Evolutionary conservation across 2,888 invertebrate genomes (phyloP).

Genomic region (Tetheella fluctuosa): DNA sequence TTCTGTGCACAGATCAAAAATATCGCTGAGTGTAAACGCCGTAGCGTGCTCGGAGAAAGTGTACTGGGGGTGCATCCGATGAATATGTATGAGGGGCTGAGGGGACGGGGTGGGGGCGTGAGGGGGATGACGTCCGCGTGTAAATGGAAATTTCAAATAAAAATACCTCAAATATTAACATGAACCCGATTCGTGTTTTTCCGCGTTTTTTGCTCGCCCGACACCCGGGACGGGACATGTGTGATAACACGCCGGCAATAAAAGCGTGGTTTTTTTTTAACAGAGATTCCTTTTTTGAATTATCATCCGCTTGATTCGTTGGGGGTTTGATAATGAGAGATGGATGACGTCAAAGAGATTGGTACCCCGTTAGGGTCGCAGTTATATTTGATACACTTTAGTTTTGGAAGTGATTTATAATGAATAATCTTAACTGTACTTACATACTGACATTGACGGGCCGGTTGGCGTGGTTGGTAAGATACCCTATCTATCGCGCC

Average conservation of each 20-base stretch:
- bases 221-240: conserved; percentile 57
- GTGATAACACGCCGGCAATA: conserved; percentile 66
- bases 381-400: not conserved
- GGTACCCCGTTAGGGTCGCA: not conserved
- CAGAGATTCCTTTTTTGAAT: conserved; percentile 49
- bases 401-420: not conserved
- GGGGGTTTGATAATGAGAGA: conserved; percentile 23
- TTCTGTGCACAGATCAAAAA: conserved; percentile 60
- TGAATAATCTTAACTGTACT: too few relatives aligned
- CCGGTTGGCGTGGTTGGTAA: too few relatives aligned
- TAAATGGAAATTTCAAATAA: conserved; percentile 85
- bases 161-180: conserved; percentile 84
- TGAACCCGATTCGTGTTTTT: conserved; percentile 80
- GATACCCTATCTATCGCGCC: too few relatives aligned
- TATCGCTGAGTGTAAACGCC: conserved; percentile 40
- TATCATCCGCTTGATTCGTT: conserved; percentile 38
- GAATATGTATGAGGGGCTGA: conserved; percentile 86
- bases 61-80: conserved; percentile 84
- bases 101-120: conserved; percentile 31
- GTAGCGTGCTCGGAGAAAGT: conserved; percentile 70
- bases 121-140: conserved; percentile 53
- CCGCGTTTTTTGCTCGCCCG: conserved; percentile 56
- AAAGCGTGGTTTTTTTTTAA: conserved; percentile 48
- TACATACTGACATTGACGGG: too few relatives aligned
- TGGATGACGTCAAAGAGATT: conserved; percentile 14